These are phyloP conservation scores for Ladona fulva DNA, from an alignment of 1,140 invertebrate species.

Conservation along the genomic window DNA sequence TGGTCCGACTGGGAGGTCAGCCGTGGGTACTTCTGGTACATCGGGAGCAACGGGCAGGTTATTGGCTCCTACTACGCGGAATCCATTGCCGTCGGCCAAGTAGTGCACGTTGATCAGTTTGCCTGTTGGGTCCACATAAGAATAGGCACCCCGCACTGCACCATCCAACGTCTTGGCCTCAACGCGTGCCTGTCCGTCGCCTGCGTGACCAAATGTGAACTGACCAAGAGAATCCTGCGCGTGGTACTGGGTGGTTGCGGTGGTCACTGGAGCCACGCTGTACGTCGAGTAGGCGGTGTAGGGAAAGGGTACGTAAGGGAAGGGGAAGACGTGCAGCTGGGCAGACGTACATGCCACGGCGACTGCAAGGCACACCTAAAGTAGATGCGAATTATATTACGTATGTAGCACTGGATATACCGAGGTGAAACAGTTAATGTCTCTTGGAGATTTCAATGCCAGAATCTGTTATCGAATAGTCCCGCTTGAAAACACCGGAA, in stretches of 20 bases:
- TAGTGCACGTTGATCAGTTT: conserved; percentile 44
- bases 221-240: conserved; percentile 30
- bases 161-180: conserved; percentile 26
- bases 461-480: no score
- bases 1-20: conserved; percentile 20
- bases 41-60: conserved; percentile 26
- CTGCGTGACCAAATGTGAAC: conserved; percentile 22
- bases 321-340: conserved; percentile 9
- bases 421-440: no score
- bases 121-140: conserved; percentile 48
- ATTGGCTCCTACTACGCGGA: conserved; percentile 26
- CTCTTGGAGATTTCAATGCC: no score
- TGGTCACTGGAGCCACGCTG: conserved; percentile 12
- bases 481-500: no score
- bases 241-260: conserved; percentile 27
- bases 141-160: conserved; percentile 27
- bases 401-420: no score
- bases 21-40: conserved; percentile 23
- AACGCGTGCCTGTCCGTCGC: conserved; percentile 19
- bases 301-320: neutral
- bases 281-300: neutral
- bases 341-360: conserved; percentile 13
- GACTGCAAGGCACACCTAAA: neutral
- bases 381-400: no score
- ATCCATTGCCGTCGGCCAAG: conserved; percentile 38